Conservation (phyloP, 2,113 vertebrate species). For the Gallinago jamesoni region DNA sequence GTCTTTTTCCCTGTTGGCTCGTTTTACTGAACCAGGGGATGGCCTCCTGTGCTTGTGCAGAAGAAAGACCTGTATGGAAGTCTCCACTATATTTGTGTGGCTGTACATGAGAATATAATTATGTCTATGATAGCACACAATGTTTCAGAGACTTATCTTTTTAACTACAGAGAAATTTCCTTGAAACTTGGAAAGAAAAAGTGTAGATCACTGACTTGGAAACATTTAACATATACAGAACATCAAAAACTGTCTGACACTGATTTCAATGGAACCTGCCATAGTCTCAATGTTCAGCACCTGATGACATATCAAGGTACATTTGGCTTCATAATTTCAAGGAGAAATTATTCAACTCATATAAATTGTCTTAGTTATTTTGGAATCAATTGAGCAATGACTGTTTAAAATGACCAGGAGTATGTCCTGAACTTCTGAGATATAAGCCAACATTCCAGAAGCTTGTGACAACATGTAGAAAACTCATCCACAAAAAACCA, state of each 20-base stretch:
- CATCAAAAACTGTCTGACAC: background rate
- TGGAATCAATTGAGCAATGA: background rate
- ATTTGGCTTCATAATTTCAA: background rate
- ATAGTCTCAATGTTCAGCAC: background rate
- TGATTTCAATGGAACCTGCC: background rate
- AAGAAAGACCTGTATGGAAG: background rate
- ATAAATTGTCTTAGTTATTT: background rate
- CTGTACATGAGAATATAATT: background rate
- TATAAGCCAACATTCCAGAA: background rate
- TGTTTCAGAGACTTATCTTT: background rate
- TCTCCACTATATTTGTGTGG: background rate
- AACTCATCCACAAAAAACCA: background rate
- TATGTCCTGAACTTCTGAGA: background rate
- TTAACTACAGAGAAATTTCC: background rate
- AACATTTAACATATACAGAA: background rate
- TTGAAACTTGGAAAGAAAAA: background rate
- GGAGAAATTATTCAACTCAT: background rate
- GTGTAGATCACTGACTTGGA: background rate
- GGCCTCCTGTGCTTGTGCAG: background rate
- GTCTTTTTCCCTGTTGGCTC: no score
- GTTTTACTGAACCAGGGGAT: no score
- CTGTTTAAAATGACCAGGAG: background rate
- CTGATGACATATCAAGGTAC: background rate
- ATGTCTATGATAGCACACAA: background rate
- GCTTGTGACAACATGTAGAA: background rate